Evolutionary conservation across 2,113 vertebrate species (phyloP), one percentile per base, ranked within the genome.

Genomic region (Anguilla rostrata): DNA sequence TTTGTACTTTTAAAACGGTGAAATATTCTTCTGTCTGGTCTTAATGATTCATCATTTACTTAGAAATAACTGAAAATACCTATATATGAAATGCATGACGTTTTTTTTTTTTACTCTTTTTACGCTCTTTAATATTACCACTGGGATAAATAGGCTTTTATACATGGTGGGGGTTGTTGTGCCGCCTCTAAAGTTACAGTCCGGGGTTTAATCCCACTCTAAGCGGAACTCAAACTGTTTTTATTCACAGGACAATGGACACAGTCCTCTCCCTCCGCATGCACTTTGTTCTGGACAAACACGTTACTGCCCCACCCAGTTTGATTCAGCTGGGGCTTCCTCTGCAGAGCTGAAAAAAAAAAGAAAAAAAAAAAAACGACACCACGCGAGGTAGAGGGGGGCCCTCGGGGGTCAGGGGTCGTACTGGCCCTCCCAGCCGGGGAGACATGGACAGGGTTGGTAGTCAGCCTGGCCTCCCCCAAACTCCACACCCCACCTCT

Each of bases 281-380:
- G n/a, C 71, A 75, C 71, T 75, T 34, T 75, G 71, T 75, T 34
- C 71, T 34, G n/a, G 71, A 75, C n/a, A 75, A 75, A 75, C n/a
- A 34, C 71, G 34, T 22, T 12, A 2, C 11, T 34, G 71, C 71
- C 71, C 71, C 71, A 75, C 71, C 71, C 71, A 2, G 9, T 75
- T 75, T 34, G n/a, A 29, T 75, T 75, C 71, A 29, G 71, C 71
- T 29, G 26, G n/a, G 26, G 26, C 71, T 75, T 75, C 71, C 71
- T 75, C 71, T 34, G n/a, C 11, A 29, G 26, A 34, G 71, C 71
- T 34, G 26, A 26, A 34, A 26, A 75, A 71, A 71, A 71, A 6
- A 26, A 71, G 1, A 22, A 12, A 71, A 12, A 22, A 12, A 18
- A 20, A 75, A 12, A 12, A 34, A 34, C 26, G 7, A n/a, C 26